Percentiles rank a stretch among this genome's conserved stretches.
Evolutionary conservation across 1,140 invertebrate species (phyloP).

Genomic region (Eciton burchellii): DNA sequence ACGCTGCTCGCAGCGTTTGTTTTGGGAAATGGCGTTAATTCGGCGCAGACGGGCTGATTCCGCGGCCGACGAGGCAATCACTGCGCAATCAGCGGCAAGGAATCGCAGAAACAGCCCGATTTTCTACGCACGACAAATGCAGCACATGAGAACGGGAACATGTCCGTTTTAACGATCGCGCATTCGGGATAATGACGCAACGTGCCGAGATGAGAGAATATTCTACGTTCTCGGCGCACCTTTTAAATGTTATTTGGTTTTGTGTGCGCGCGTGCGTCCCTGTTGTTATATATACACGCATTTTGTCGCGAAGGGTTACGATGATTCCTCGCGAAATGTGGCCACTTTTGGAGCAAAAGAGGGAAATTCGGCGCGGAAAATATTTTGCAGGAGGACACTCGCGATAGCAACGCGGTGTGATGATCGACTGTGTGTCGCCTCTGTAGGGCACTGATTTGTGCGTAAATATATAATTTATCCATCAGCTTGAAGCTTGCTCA

Average conservation of each 20-base stretch:
- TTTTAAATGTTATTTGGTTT: conserved; percentile 41
- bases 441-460: too few species aligned
- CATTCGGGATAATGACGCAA: conserved; percentile 51
- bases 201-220: conserved; percentile 32
- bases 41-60: conserved; percentile 80
- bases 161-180: conserved; percentile 62
- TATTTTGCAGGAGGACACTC: not conserved
- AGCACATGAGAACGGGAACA: not conserved
- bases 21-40: conserved; percentile 84
- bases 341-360: not conserved
- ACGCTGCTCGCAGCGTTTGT: too few species aligned
- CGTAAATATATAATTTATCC: conserved; percentile 24
- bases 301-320: not conserved
- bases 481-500: conserved; percentile 46
- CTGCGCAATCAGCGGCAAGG: conserved; percentile 79
- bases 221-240: conserved; percentile 25
- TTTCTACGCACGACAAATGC: conserved; percentile 34
- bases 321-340: not conserved
- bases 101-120: conserved; percentile 67
- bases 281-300: not conserved
- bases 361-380: not conserved
- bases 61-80: conserved; percentile 83
- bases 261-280: not conserved
- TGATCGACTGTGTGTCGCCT: too few species aligned
- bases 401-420: not conserved